These are phyloP conservation scores for Drosophila seguyi DNA, from an alignment of 1,140 invertebrate species.

Conservation along the genomic window DNA sequence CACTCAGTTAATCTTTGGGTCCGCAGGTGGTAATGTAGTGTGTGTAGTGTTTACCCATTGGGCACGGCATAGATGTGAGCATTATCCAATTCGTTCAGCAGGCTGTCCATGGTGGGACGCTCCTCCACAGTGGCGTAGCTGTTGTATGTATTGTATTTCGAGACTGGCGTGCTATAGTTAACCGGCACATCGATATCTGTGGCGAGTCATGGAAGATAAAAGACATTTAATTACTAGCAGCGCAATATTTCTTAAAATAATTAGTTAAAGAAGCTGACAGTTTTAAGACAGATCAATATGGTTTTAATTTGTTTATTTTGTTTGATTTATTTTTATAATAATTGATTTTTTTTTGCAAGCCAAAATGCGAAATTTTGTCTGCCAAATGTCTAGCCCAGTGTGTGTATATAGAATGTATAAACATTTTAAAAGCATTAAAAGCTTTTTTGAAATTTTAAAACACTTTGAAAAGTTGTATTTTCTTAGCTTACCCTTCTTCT, in stretches of 20 bases:
- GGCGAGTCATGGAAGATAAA: not conserved
- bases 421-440: not conserved
- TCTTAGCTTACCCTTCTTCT: conserved; percentile 68
- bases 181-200: conserved; percentile 73
- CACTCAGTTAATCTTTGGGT: not conserved
- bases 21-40: not conserved
- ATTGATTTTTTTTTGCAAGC: not conserved
- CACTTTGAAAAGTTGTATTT: not conserved
- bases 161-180: conserved; percentile 75
- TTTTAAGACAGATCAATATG: not conserved
- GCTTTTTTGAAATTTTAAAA: not conserved
- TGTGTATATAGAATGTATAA: not conserved
- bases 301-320: not conserved
- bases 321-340: not conserved
- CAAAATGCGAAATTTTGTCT: not conserved
- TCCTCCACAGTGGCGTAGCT: conserved; percentile 80
- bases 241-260: not conserved
- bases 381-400: not conserved
- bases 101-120: conserved; percentile 93
- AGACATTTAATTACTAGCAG: not conserved
- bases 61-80: conserved; percentile 88
- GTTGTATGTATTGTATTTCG: conserved; percentile 78
- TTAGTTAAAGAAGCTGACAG: not conserved
- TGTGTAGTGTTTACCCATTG: conserved; percentile 88
- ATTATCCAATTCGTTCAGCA: conserved; percentile 93